phyloP scores from a whole-genome alignment of 2,113 vertebrate genomes.

The Gopherus evgoodei region DNA sequence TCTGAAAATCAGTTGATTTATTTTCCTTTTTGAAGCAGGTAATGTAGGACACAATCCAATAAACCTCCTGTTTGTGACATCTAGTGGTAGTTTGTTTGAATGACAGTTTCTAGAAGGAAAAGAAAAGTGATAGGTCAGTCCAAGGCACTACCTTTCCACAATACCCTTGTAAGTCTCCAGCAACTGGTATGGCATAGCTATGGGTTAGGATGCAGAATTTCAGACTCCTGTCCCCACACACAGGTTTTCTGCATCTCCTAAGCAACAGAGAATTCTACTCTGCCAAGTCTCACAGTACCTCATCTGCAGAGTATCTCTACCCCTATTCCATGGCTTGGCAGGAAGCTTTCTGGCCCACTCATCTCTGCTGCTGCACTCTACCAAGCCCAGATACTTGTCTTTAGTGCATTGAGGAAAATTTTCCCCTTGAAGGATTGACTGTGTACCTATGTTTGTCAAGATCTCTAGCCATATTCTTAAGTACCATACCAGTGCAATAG shows the following conservation, averaged over 20 bases:
- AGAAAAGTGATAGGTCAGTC: background rate
- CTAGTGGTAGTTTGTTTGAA: conserved; percentile 65
- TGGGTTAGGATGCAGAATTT: background rate
- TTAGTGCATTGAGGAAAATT: background rate
- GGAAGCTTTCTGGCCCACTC: background rate
- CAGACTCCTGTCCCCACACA: background rate
- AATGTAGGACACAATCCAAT: background rate
- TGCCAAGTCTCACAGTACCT: background rate
- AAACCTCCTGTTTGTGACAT: conserved; percentile 68
- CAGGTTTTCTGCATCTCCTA: background rate
- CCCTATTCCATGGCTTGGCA: background rate
- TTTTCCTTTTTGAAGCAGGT: background rate
- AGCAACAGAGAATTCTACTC: background rate
- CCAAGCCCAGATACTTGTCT: background rate
- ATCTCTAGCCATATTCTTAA: background rate
- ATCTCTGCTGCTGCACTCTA: background rate
- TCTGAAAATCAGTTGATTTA: background rate
- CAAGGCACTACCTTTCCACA: background rate
- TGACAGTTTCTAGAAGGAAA: conserved; percentile 14
- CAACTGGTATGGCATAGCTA: background rate
- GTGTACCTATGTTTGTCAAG: background rate
- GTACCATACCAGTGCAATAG: background rate
- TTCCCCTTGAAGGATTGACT: background rate
- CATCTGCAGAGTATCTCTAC: background rate
- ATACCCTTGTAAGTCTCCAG: background rate